Percentiles rank a stretch among this genome's conserved stretches.
Evolutionary conservation across 1,140 invertebrate genomes (phyloP).

Genomic region (Limonius californicus): DNA sequence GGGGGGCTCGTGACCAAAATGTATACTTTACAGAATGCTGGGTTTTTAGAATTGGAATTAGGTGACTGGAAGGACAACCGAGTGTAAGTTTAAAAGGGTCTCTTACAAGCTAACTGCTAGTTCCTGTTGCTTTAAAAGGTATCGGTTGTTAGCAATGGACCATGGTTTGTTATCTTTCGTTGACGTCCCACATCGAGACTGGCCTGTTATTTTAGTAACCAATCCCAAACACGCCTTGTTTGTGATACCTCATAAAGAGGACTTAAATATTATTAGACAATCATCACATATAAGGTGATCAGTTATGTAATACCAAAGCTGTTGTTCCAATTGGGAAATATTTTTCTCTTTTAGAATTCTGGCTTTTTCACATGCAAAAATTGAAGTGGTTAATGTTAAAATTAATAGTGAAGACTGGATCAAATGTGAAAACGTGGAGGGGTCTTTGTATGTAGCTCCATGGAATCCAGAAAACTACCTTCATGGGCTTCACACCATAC

Average conservation of each 20-base stretch:
- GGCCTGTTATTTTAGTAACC: slow-evolving; percentile 81
- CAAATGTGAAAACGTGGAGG: slow-evolving; percentile 56
- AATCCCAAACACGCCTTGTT: slow-evolving; percentile 85
- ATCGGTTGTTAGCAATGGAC: slow-evolving; percentile 78
- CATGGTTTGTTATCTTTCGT: slow-evolving; percentile 87
- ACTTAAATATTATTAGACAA: slow-evolving; percentile 59
- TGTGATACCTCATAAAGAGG: slow-evolving; percentile 69
- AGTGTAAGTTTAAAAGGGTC: slow-evolving; percentile 58
- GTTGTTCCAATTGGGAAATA: no score
- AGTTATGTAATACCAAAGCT: neutral
- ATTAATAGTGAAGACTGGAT: slow-evolving; percentile 64
- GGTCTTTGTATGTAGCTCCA: slow-evolving; percentile 65
- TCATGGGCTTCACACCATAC: slow-evolving; percentile 66
- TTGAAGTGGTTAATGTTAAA: slow-evolving; percentile 60
- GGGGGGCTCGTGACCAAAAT: slow-evolving; percentile 75
- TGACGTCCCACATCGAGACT: slow-evolving; percentile 71
- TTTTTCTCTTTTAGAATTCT: slow-evolving; percentile 55
- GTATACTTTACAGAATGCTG: slow-evolving; percentile 80
- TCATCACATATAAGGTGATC: slow-evolving; percentile 76
- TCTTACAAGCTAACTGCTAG: neutral
- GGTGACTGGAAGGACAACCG: slow-evolving; percentile 93
- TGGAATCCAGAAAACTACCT: slow-evolving; percentile 69
- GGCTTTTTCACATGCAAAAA: slow-evolving; percentile 65
- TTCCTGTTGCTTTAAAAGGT: slow-evolving; percentile 52
- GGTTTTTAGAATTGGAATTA: slow-evolving; percentile 86